Evolutionary conservation across 2,113 vertebrate species (phyloP), one percentile per base, ranked within the genome.

Genomic region (Polyodon spathula): DNA sequence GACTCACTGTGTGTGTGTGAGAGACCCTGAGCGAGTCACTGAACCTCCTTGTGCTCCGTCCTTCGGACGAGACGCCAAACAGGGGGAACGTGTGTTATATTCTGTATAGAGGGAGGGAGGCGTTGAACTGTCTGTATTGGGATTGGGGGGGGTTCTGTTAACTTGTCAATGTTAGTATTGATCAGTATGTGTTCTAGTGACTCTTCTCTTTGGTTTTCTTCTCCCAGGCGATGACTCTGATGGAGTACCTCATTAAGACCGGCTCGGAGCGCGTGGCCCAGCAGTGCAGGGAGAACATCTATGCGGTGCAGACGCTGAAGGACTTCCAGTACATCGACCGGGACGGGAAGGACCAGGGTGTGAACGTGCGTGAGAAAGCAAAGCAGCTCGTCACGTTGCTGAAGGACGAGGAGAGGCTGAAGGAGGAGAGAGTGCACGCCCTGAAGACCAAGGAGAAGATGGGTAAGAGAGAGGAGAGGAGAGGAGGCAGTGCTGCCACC

Each of bases 371-470:
- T 1, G 93, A 95, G 76, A 94, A 94, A 72, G 92, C 92, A 69
- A 95, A 94, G 69, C 93, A 95, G 78, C 76, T 95, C 61, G 92
- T 95, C 71, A 90, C 90, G 2, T 75, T 95, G 63, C 80, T 95
- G 64, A 92, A 92, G 44, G 93, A 95, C 0, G 93, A 95, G 65
- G 93, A 95, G 65, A 81, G 92, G 60, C 85, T 95, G 65, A 84
- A 90, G 66, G 93, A 92, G 63, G 92, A 95, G 76, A 85, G 93
- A 27, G 86, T 89, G 58, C 93, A 95, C 0, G 93, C 93, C 0
- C 90, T 95, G 67, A 95, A 95, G 86, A 95, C 93, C 79, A 95
- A 95, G 89, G 93, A 95, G 77, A 95, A 95, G 78, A 89, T 95
- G 82, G 91, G 92, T 51, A n/a, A n/a, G n/a, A n/a, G 92, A 95